Percentiles rank a stretch among this genome's conserved stretches.
Conservation (phyloP, 2,797 vertebrate species). For the Coranthus polyacanthus region DNA sequence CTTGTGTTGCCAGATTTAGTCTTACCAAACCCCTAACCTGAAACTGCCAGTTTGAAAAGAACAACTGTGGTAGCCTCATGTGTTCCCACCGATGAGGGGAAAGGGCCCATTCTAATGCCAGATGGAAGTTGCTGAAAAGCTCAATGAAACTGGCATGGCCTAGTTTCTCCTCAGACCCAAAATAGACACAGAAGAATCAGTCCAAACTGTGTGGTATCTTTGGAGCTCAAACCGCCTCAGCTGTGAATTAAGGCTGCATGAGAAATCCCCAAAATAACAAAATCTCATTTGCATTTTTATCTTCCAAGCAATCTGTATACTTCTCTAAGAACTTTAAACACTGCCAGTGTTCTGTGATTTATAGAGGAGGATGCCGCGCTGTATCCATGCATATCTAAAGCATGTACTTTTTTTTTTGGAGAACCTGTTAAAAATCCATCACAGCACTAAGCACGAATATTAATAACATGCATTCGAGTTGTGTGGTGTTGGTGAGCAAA, state of each 20-base stretch:
- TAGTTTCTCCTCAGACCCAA: slow-evolving; percentile 76
- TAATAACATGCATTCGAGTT: no score
- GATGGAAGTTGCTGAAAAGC: slow-evolving; percentile 76
- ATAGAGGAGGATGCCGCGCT: neutral
- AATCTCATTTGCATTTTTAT: slow-evolving; percentile 1
- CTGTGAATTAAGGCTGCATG: slow-evolving; percentile 47
- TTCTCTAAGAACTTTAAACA: slow-evolving; percentile 6
- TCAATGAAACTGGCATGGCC: slow-evolving; percentile 82
- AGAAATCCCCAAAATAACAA: slow-evolving; percentile 50
- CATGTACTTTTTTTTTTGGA: no score
- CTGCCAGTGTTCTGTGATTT: slow-evolving; percentile 9
- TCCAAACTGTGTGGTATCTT: slow-evolving; percentile 69
- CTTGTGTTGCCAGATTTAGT: slow-evolving; percentile 25
- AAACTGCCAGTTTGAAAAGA: slow-evolving; percentile 38
- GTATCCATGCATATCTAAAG: no score
- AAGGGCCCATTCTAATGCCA: slow-evolving; percentile 57
- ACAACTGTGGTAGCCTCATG: slow-evolving; percentile 32
- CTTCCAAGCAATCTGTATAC: neutral
- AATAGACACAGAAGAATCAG: slow-evolving; percentile 78
- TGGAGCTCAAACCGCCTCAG: slow-evolving; percentile 62
- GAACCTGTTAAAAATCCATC: no score
- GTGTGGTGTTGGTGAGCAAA: no score
- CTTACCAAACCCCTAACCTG: slow-evolving; percentile 9
- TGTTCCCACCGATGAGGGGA: slow-evolving; percentile 40
- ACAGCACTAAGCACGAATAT: no score